A percentile compares a stretch with the other conserved stretches of the same genome.
Evolutionary conservation across 2,888 invertebrate species (phyloP).

Genomic region (Rosalia funebris): DNA sequence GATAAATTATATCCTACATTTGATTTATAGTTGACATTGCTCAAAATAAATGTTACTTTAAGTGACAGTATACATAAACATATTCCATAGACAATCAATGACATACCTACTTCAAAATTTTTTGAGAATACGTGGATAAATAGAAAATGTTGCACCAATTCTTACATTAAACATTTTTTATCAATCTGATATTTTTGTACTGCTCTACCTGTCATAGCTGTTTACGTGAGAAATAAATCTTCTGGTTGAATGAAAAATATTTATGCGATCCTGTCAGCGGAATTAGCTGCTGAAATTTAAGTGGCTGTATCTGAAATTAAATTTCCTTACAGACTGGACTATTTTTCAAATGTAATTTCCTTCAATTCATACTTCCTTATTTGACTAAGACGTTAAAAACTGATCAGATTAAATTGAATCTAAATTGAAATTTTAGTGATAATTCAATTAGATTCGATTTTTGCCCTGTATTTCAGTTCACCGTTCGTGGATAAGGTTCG

Average conservation of each 20-base stretch:
- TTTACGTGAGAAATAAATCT: not conserved
- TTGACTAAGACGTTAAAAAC: slow-evolving; percentile 3
- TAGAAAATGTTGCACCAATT: no score
- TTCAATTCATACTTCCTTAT: slow-evolving; percentile 7
- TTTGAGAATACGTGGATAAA: no score
- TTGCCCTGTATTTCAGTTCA: not conserved
- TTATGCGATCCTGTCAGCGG: not conserved
- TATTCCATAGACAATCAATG: no score
- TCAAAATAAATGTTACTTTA: no score
- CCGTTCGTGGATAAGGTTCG: no score
- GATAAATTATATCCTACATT: no score
- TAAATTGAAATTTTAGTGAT: slow-evolving; percentile 11
- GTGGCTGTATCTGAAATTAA: slow-evolving; percentile 3
- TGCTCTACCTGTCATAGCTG: not conserved
- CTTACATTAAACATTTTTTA: no score
- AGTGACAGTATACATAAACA: no score
- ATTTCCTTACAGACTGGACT: not conserved
- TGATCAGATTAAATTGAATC: slow-evolving; percentile 18
- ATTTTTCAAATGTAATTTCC: slow-evolving; percentile 1
- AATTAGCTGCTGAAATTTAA: not conserved
- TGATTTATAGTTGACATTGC: no score
- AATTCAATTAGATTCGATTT: slow-evolving; percentile 9
- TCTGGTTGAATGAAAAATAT: not conserved
- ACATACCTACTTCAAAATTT: no score
- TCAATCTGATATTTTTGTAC: not conserved